Evolutionary conservation across 2,888 invertebrate genomes (phyloP), one percentile per base, ranked within the genome.

Genomic region (Latrodectus elegans): DNA sequence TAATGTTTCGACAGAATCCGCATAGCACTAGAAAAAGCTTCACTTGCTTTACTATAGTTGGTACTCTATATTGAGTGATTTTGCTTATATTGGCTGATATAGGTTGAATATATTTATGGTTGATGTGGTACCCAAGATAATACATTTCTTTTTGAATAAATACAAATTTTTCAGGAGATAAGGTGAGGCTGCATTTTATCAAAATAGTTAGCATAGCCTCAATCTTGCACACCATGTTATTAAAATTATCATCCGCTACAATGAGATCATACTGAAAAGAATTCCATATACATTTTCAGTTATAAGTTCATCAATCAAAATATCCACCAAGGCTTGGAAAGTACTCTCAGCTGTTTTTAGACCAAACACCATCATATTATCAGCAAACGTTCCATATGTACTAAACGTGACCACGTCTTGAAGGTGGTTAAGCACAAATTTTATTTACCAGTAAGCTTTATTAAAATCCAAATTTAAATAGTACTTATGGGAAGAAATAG

Each of bases 371-470:
- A n/a, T n/a, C n/a, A n/a, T n/a, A n/a, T n/a, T n/a, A n/a, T n/a
- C n/a, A n/a, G n/a, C n/a, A n/a, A n/a, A n/a, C n/a, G n/a, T n/a
- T n/a, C n/a, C n/a, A n/a, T n/a, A n/a, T n/a, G n/a, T n/a, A n/a
- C n/a, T n/a, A n/a, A n/a, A n/a, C n/a, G n/a, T n/a, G n/a, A n/a
- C n/a, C n/a, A 8, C 17, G 22, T 79, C 38, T 22, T 70, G 68
- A 10, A 67, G 53, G 8, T 79, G 14, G 8, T 70, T 55, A 15
- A 71, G 79, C 12, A 55, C 38, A 11, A n/a, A n/a, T n/a, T 70
- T 26, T 3, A 79, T 26, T 55, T 79, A 71, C 53, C 79, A 79
- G 17, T 70, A 79, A 8, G 70, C 79, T 55, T 70, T 79, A n/a
- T 71, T 68, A 4, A 79, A 10, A 60, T 79, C 71, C 10, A 67